Evolutionary conservation across 2,888 invertebrate genomes (phyloP).

Genomic region (Laothoe populi): DNA sequence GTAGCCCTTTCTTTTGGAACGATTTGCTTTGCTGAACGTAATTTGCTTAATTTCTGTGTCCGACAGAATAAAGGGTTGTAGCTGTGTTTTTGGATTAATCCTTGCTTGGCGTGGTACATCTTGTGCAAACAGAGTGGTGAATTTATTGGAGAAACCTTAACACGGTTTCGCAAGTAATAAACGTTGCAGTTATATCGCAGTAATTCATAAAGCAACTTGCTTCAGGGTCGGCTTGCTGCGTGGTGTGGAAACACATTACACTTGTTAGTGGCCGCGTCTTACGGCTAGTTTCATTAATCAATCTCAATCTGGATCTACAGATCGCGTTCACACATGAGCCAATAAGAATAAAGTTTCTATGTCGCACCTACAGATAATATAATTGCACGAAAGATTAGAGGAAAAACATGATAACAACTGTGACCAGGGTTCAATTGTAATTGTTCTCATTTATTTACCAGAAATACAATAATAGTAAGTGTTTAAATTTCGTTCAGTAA

Average conservation of each 20-base stretch:
- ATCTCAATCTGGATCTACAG: no score
- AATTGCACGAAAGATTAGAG: no score
- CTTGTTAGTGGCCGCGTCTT: conserved; percentile 54
- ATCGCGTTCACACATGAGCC: no score
- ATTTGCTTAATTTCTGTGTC: conserved; percentile 81
- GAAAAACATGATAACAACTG: no score
- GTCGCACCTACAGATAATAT: no score
- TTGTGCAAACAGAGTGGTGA: conserved; percentile 33
- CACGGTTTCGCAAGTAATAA: conserved; percentile 48
- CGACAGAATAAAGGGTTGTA: conserved; percentile 69
- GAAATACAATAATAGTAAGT: no score
- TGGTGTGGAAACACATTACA: conserved; percentile 46
- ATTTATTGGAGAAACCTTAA: conserved; percentile 46
- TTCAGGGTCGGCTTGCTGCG: conserved; percentile 30
- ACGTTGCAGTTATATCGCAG: conserved; percentile 47
- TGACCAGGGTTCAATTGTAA: no score
- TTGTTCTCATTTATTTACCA: no score
- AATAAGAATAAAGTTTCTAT: no score
- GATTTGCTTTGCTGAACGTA: conserved; percentile 80
- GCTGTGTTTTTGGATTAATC: conserved; percentile 46
- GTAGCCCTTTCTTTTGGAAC: conserved; percentile 83
- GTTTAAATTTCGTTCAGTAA: no score
- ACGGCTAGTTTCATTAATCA: no score
- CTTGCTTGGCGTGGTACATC: conserved; percentile 39
- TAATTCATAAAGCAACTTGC: conserved; percentile 38